Base-by-base conservation (phyloP, 2,888 invertebrate species). In the Chamaedrilus cognettii region DNA sequence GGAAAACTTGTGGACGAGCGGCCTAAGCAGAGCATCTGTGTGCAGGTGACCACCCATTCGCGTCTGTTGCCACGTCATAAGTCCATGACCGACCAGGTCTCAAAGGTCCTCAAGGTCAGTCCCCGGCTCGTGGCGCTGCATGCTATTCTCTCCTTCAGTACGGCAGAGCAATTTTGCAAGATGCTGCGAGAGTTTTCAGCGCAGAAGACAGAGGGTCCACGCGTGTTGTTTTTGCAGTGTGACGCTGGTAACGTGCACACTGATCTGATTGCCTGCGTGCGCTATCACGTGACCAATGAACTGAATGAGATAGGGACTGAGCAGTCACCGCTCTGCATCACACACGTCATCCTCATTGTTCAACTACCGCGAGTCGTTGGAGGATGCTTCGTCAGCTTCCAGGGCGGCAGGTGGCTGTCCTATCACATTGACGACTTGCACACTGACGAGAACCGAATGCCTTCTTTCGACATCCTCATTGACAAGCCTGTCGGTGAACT, bases 401-500 rank as follows among this genome's bases (percentile, higher is more conserved):
- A 79, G 79, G 79, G 77, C 71, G 79, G 79, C 7, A 69, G 69
- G 42, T 80, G 80, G 80, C 75, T 77, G 42, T 79, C 77, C 15
- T 76, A 77, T 23, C 80, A 80, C 60, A 76, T 80, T 28, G 80
- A 80, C 72, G 79, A 80, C 61, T 75, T 80, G 5, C 67, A 62
- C 2, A 62, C 66, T 4, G 35, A 62, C 3, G 26, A 34, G 4
- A 28, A 65, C 55, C n/a, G 60, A n/a, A 60, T 68, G 42, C 66
- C 68, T 3, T 15, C 63, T n/a, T 23, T 73, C 15, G 50, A 32
- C 7, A 30, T 50, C 1, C 61, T 71, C 59, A 64, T 62, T 50
- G 66, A 64, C n/a, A 23, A 58, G 2, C 61, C 70, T 2, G 51
- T 72, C 35, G 66, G 70, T n/a, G 49, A 32, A 11, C 61, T 72